Evolutionary conservation across 2,888 invertebrate species (phyloP).

Genomic region (Apantesis nais): DNA sequence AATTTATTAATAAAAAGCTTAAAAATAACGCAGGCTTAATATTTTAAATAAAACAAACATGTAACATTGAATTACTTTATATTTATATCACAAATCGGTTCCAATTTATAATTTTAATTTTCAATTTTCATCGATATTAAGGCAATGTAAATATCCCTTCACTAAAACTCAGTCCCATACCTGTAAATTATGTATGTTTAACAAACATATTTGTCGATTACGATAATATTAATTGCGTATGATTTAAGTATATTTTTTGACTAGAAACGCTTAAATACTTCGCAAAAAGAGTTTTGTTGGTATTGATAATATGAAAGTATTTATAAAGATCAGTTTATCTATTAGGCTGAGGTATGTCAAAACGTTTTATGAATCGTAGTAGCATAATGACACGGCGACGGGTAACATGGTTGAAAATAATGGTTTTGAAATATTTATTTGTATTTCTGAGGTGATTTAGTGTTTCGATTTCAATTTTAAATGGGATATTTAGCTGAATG

Average conservation of each 20-base stretch:
- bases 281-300: not conserved
- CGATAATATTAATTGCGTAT: no score
- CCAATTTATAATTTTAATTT: no score
- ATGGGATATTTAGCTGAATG: constrained; percentile 52
- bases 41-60: no score
- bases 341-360: constrained; percentile 22
- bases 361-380: constrained; percentile 1
- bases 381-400: constrained; percentile 24
- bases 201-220: no score
- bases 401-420: constrained; percentile 26
- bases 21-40: no score
- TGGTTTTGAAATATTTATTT: constrained; percentile 51
- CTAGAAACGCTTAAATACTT: not conserved
- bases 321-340: constrained; percentile 9
- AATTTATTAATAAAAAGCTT: no score
- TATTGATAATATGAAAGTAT: not conserved
- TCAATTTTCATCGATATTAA: no score
- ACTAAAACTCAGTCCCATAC: no score
- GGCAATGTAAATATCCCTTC: no score
- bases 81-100: no score
- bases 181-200: no score
- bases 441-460: constrained; percentile 50
- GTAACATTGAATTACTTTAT: no score
- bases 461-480: constrained; percentile 50
- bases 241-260: not conserved